These are phyloP conservation scores for Empidonax alnorum DNA, from an alignment of 2,113 vertebrate species.

Conservation along the genomic window DNA sequence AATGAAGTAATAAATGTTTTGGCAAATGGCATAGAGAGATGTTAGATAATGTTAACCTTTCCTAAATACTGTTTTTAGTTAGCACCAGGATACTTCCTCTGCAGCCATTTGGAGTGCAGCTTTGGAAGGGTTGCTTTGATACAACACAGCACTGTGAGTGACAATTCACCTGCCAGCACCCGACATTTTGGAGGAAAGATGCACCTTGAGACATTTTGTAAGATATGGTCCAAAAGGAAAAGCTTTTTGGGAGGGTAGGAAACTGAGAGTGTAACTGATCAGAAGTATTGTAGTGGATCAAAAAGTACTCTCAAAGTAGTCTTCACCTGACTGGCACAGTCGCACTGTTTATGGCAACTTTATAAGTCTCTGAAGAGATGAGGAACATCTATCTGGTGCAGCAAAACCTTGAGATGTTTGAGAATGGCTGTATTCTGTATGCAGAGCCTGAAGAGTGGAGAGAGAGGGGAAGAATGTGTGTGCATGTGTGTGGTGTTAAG, in stretches of 20 bases:
- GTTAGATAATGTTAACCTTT: conserved; percentile 30
- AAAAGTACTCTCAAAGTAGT: background rate
- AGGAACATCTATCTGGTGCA: background rate
- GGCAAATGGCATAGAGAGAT: conserved; percentile 29
- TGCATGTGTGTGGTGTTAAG: fast-evolving
- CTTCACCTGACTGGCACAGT: background rate
- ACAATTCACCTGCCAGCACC: conserved; percentile 23
- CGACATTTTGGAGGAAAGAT: background rate
- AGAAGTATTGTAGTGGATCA: background rate
- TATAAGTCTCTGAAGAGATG: background rate
- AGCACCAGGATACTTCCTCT: conserved; percentile 9
- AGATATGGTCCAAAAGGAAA: background rate
- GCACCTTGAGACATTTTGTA: background rate
- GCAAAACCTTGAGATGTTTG: background rate
- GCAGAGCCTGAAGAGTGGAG: background rate
- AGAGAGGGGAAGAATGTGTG: background rate
- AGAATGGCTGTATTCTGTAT: background rate
- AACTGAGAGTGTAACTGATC: background rate
- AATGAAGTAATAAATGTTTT: conserved; percentile 35
- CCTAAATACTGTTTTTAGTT: conserved; percentile 48
- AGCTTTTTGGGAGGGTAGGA: background rate
- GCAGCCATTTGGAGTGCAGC: conserved; percentile 6
- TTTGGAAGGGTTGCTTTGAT: conserved; percentile 5
- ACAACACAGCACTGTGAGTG: background rate
- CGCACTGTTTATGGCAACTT: background rate